phyloP scores from a whole-genome alignment of 2,113 vertebrate genomes.

The Silurus glanis region DNA sequence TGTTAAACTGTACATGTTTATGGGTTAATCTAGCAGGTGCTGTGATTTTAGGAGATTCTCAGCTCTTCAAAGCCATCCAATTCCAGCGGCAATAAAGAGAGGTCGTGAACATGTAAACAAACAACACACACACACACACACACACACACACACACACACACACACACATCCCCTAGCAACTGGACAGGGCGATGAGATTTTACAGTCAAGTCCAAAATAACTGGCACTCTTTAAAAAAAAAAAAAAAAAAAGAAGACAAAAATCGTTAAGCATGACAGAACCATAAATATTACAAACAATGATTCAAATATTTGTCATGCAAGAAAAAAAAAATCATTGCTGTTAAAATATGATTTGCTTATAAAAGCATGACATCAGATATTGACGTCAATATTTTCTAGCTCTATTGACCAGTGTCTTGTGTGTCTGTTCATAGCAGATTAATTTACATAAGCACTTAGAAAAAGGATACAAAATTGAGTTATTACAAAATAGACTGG shows the following conservation, averaged over 20 bases:
- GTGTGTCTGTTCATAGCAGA: no score
- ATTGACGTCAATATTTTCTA: not conserved
- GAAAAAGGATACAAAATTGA: not conserved
- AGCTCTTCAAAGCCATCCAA: not conserved
- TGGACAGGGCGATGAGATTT: not conserved
- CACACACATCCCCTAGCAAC: constrained; percentile 51
- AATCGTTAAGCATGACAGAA: not conserved
- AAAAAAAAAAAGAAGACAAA: not conserved
- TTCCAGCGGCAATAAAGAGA: constrained; percentile 10
- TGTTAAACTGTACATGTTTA: not conserved
- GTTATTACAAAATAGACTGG: not conserved
- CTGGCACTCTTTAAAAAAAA: not conserved
- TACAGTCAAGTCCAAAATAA: not conserved
- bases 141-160: constrained; percentile 30
- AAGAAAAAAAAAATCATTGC: not conserved
- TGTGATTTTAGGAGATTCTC: not conserved
- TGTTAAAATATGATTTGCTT: not conserved
- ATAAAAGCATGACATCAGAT: not conserved
- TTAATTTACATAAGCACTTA: not conserved
- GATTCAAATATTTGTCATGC: not conserved
- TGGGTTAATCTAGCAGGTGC: not conserved
- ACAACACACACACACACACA: constrained; percentile 37
- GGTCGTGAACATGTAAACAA: constrained; percentile 42
- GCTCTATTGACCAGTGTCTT: not conserved
- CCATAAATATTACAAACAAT: not conserved